These are phyloP conservation scores for Megalonaias nervosa DNA, from an alignment of 1,140 invertebrate genomes.

Conservation along the genomic window DNA sequence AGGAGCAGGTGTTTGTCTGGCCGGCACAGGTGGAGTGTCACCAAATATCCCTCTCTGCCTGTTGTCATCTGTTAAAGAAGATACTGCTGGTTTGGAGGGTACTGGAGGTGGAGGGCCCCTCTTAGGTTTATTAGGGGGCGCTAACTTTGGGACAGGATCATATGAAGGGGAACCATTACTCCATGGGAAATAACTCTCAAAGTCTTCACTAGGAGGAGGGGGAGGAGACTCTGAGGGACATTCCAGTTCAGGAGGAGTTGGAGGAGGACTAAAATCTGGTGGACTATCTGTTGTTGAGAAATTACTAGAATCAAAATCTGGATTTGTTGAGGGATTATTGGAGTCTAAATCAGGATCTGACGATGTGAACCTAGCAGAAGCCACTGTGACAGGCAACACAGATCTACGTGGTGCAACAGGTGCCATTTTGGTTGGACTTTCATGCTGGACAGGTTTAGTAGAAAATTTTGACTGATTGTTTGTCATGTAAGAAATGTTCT, in stretches of 20 bases:
- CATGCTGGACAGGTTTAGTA: not conserved
- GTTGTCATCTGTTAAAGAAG: not conserved
- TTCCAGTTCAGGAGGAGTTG: conserved; percentile 11
- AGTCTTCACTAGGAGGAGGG: conserved; percentile 9
- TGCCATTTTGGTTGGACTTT: not conserved
- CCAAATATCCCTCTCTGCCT: not conserved
- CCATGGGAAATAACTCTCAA: not conserved
- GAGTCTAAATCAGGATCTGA: not conserved
- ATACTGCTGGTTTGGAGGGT: conserved; percentile 18
- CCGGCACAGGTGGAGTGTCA: conserved; percentile 20
- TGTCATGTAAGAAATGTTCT: conserved; percentile 2
- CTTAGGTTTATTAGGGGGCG: not conserved
- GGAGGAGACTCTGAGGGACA: conserved; percentile 10
- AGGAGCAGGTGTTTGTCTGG: conserved; percentile 19
- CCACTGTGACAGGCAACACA: not conserved
- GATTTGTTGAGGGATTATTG: not conserved
- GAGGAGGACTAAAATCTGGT: conserved; percentile 16
- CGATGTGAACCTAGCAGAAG: not conserved
- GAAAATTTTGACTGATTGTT: not conserved
- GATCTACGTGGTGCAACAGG: conserved; percentile 18
- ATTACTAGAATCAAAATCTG: conserved; percentile 1
- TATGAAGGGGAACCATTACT: not conserved
- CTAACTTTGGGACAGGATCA: not conserved
- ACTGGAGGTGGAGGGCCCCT: conserved; percentile 15
- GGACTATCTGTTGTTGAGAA: not conserved